Percentiles rank a stretch among this genome's conserved stretches.
These are phyloP conservation scores for Vespertilio murinus DNA, from an alignment of 2,797 vertebrate genomes.

Conservation along the genomic window DNA sequence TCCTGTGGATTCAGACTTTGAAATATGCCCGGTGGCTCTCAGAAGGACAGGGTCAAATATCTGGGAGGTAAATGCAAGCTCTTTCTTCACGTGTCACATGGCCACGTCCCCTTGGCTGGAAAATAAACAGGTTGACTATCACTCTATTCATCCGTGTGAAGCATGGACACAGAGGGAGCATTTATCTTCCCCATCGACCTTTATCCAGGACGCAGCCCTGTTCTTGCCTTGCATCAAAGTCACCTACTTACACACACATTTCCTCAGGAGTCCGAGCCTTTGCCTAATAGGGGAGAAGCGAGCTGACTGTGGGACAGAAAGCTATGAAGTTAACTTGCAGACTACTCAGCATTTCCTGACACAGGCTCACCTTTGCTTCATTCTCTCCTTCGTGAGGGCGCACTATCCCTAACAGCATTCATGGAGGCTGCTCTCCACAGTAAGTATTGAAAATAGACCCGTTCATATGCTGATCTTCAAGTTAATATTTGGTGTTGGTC, in stretches of 20 bases:
- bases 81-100: constrained; percentile 58
- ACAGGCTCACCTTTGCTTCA: background rate
- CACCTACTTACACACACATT: constrained; percentile 41
- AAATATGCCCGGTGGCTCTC: constrained; percentile 68
- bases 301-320: background rate
- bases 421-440: background rate
- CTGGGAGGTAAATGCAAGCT: constrained; percentile 66
- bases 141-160: constrained; percentile 51
- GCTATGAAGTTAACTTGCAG: constrained; percentile 1
- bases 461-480: background rate
- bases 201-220: constrained; percentile 60
- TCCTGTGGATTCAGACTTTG: constrained; percentile 72
- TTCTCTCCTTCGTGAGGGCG: background rate
- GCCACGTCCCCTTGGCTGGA: constrained; percentile 51
- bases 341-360: constrained; percentile 2
- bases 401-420: background rate
- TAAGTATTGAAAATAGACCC: background rate
- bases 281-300: background rate
- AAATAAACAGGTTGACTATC: constrained; percentile 73
- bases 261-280: constrained; percentile 20
- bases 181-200: constrained; percentile 67
- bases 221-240: constrained; percentile 61
- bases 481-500: background rate
- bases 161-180: constrained; percentile 30
- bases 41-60: constrained; percentile 66